A percentile compares a stretch with the other conserved stretches of the same genome.
These are phyloP conservation scores for Priocnemis perturbator DNA, from an alignment of 2,888 invertebrate genomes.

Conservation along the genomic window DNA sequence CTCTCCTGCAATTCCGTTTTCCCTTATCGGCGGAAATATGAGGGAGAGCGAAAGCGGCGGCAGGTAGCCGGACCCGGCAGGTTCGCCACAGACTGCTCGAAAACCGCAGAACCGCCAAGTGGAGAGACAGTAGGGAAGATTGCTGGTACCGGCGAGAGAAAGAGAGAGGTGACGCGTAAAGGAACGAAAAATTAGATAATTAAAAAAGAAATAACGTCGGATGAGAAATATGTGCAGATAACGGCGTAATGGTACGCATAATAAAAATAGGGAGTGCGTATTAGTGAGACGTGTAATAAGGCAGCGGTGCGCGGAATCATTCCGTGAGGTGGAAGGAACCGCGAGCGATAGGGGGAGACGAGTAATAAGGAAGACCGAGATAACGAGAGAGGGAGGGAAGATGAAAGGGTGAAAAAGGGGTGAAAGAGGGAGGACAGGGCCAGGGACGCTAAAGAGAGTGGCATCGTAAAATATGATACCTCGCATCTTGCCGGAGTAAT, in stretches of 20 bases:
- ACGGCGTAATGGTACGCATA: not conserved
- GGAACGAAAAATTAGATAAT: too few relatives aligned
- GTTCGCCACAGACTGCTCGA: not conserved
- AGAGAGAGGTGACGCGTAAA: too few relatives aligned
- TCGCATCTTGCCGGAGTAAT: constrained; percentile 36
- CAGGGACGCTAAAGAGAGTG: constrained; percentile 5
- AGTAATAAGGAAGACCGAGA: constrained; percentile 2
- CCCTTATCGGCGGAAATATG: too few relatives aligned
- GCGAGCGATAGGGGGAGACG: too few relatives aligned
- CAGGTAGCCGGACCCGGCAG: not conserved
- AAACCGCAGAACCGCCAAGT: not conserved
- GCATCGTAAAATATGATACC: constrained; percentile 40
- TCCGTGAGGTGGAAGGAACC: too few relatives aligned
- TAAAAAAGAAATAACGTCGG: too few relatives aligned
- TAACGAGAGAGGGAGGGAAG: constrained; percentile 12
- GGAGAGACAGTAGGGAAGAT: too few relatives aligned
- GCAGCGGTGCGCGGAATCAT: too few relatives aligned
- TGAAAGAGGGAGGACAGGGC: constrained; percentile 2
- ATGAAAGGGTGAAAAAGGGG: not conserved
- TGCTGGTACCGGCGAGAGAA: constrained; percentile 7
- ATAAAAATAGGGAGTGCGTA: too few relatives aligned
- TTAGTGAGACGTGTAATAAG: too few relatives aligned
- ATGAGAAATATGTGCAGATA: constrained; percentile 18
- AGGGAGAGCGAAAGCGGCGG: too few relatives aligned
- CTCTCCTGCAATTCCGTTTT: too few relatives aligned